These are phyloP conservation scores for Ia io DNA, from an alignment of 2,113 vertebrate species.

Conservation along the genomic window DNA sequence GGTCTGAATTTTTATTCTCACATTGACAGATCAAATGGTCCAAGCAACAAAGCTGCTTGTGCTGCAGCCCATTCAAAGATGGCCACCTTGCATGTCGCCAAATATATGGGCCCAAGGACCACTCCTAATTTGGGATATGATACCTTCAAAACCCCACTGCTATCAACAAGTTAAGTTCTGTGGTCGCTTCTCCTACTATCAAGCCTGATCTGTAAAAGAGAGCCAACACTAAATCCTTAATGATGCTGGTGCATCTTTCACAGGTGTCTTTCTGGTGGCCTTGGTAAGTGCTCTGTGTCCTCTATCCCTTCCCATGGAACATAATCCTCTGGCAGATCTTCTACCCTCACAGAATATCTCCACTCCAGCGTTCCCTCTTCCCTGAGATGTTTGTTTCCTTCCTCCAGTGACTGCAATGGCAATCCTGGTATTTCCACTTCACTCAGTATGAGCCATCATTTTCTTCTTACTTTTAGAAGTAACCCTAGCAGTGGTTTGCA, in stretches of 20 bases:
- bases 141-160: background rate
- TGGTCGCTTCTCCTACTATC: background rate
- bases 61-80: background rate
- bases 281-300: background rate
- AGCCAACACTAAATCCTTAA: background rate
- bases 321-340: background rate
- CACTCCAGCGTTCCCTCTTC: background rate
- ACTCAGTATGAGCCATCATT: background rate
- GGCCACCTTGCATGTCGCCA: background rate
- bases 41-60: background rate
- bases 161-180: background rate
- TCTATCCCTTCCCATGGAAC: background rate
- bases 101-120: background rate
- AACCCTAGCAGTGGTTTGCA: background rate
- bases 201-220: background rate
- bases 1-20: background rate
- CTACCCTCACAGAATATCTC: background rate
- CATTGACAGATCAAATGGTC: background rate
- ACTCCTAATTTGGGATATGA: background rate
- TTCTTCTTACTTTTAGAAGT: background rate
- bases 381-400: background rate
- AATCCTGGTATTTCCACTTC: background rate
- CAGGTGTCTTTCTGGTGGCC: background rate
- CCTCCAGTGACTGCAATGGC: background rate
- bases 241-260: background rate